Conservation (phyloP, 2,113 vertebrate species). For the Jaculus jaculus region DNA sequence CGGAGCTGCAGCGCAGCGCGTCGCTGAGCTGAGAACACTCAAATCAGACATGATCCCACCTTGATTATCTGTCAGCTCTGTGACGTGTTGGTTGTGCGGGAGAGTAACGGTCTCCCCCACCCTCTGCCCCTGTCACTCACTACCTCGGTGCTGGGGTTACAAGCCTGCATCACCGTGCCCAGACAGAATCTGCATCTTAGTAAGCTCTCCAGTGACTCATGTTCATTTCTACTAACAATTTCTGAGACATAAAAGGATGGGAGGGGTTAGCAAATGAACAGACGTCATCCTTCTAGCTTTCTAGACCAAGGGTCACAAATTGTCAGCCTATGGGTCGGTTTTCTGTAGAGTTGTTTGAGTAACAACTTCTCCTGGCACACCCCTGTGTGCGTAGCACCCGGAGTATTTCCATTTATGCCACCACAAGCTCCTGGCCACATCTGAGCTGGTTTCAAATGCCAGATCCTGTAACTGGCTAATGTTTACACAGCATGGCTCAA, state of each 20-base stretch:
- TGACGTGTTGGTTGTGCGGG: background rate
- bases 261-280: background rate
- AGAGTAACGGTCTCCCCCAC: background rate
- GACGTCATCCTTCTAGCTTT: background rate
- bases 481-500: constrained; percentile 22
- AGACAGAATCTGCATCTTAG: background rate
- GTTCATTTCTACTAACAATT: constrained; percentile 27
- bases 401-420: background rate
- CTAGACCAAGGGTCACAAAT: background rate
- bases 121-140: background rate
- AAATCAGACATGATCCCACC: background rate
- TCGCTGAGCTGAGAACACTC: background rate
- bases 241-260: background rate
- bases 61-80: background rate
- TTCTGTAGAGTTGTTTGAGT: background rate
- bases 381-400: background rate
- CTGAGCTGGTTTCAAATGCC: background rate
- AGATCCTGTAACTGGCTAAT: background rate
- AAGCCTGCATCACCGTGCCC: background rate
- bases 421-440: background rate
- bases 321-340: background rate
- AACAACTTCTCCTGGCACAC: background rate
- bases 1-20: background rate
- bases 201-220: background rate
- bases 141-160: background rate